phyloP scores from a whole-genome alignment of 2,888 invertebrate genomes.

The Napeogenes sylphis region DNA sequence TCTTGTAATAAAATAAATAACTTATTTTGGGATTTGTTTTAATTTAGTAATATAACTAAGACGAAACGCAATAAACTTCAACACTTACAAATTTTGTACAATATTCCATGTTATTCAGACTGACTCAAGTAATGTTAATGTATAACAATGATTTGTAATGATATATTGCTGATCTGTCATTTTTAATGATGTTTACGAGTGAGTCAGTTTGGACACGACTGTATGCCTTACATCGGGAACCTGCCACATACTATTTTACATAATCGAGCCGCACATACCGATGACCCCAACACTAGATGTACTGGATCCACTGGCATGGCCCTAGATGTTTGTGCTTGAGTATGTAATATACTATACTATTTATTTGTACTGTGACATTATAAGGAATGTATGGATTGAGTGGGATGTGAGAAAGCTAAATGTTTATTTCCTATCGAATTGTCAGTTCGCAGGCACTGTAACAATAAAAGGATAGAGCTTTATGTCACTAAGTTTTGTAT shows the following conservation, averaged over 20 bases:
- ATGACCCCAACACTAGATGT: slow-evolving; percentile 56
- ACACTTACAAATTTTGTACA: slow-evolving; percentile 2
- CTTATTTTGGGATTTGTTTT: slow-evolving; percentile 8
- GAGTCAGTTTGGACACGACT: background rate
- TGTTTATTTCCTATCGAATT: slow-evolving; percentile 78
- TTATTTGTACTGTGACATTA: slow-evolving; percentile 69
- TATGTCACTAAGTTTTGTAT: slow-evolving; percentile 79
- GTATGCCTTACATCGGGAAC: slow-evolving; percentile 18
- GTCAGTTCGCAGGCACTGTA: slow-evolving; percentile 78
- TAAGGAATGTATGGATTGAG: slow-evolving; percentile 49
- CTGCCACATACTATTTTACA: slow-evolving; percentile 31
- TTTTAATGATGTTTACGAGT: background rate
- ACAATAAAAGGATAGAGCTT: slow-evolving; percentile 78
- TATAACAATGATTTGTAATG: background rate
- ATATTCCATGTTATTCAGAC: slow-evolving; percentile 21
- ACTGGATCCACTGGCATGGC: slow-evolving; percentile 53
- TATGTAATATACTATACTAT: slow-evolving; percentile 65
- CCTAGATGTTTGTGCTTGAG: slow-evolving; percentile 64
- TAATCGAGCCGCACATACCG: slow-evolving; percentile 30
- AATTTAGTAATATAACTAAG: slow-evolving; percentile 6
- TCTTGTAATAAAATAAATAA: slow-evolving; percentile 15
- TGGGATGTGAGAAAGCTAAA: slow-evolving; percentile 61
- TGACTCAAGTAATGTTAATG: slow-evolving; percentile 15
- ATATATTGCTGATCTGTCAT: slow-evolving; percentile 4
- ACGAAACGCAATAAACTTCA: slow-evolving; percentile 1